Percentiles rank a stretch among this genome's conserved stretches.
These are phyloP conservation scores for Eudemis profundana DNA, from an alignment of 2,888 invertebrate genomes.

Conservation along the genomic window DNA sequence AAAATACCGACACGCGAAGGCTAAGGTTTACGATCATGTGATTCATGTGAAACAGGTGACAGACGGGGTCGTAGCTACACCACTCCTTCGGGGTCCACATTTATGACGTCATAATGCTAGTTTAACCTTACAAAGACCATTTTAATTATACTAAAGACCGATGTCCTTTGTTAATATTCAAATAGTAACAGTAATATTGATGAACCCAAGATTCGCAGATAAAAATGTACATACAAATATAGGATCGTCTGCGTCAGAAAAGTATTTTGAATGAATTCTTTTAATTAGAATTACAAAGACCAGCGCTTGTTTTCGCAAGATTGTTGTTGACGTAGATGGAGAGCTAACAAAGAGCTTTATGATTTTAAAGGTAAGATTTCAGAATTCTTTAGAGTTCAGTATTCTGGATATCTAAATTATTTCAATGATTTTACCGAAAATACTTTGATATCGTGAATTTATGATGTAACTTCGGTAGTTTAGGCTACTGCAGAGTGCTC, in stretches of 20 bases:
- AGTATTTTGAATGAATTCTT: conserved; percentile 11
- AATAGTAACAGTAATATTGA: conserved; percentile 16
- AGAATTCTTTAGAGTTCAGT: too few relatives aligned
- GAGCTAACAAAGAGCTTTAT: not conserved
- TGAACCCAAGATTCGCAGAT: conserved; percentile 32
- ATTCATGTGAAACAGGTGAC: conserved; percentile 19
- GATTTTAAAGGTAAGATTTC: not conserved
- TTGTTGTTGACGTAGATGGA: not conserved
- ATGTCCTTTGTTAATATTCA: conserved; percentile 13
- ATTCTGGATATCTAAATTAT: conserved; percentile 1
- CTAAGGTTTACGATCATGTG: conserved; percentile 30
- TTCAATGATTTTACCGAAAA: not conserved
- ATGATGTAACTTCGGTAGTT: too few relatives aligned
- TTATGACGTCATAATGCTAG: conserved; percentile 19
- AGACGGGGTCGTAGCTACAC: conserved; percentile 4
- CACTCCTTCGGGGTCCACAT: conserved; percentile 25
- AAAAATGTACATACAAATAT: conserved; percentile 25
- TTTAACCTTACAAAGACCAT: conserved; percentile 10
- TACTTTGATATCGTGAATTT: not conserved
- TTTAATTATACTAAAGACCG: conserved; percentile 5
- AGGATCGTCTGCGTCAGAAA: conserved; percentile 26
- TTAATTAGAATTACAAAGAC: conserved; percentile 11
- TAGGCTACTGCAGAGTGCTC: too few relatives aligned
- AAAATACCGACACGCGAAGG: conserved; percentile 18
- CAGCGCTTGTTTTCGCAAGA: not conserved